These are phyloP conservation scores for Alosa alosa DNA, from an alignment of 2,113 vertebrate genomes.

Conservation along the genomic window DNA sequence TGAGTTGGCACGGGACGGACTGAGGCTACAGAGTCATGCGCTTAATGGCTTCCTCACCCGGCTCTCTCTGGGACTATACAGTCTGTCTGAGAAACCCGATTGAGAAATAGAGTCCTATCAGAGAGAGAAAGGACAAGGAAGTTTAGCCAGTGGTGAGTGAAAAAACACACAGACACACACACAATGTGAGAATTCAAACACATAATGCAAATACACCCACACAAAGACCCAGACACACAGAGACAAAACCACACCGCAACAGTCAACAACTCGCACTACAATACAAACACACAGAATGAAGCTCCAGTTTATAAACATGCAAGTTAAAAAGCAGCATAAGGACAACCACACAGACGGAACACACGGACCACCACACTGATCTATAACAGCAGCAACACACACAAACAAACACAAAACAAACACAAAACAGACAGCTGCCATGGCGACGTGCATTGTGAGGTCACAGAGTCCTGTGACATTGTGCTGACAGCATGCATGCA, in stretches of 20 bases:
- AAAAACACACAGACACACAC: neutral
- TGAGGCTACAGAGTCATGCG: neutral
- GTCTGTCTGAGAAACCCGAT: conserved; percentile 69
- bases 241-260: neutral
- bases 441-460: neutral
- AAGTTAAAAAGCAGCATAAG: conserved; percentile 13
- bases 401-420: too few species aligned
- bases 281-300: conserved; percentile 12
- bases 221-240: neutral
- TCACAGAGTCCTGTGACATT: neutral
- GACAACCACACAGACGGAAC: neutral
- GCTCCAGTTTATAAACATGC: neutral
- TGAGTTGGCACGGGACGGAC: neutral
- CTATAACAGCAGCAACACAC: neutral
- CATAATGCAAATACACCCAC: neutral
- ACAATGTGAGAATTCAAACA: neutral
- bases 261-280: neutral
- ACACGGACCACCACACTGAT: neutral
- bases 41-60: conserved; percentile 57
- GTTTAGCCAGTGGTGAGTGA: conserved; percentile 19
- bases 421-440: neutral
- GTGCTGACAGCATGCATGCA: neutral
- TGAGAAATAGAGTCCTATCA: conserved; percentile 60
- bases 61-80: conserved; percentile 75
- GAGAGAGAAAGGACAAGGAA: conserved; percentile 38